Conservation (phyloP, 2,888 invertebrate genomes). For the Anarsia innoxiella region DNA sequence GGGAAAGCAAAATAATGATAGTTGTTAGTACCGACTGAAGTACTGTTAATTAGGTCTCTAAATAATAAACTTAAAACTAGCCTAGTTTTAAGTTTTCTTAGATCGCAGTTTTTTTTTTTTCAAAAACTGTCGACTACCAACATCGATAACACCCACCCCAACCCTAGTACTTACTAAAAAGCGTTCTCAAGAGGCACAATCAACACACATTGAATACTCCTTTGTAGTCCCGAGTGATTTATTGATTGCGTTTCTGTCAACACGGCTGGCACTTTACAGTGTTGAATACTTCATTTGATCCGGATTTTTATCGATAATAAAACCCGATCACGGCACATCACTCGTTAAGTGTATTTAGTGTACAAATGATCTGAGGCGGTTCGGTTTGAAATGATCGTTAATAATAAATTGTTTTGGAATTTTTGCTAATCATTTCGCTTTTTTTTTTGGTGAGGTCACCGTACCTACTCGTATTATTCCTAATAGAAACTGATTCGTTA, state of each 20-base stretch:
- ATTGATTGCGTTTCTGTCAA: constrained; percentile 75
- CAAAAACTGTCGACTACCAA: not conserved
- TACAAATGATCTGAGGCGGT: constrained; percentile 58
- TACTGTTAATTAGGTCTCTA: no score
- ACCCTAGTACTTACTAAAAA: constrained; percentile 57
- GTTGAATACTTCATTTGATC: constrained; percentile 75
- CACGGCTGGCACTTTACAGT: constrained; percentile 60
- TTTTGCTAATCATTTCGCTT: constrained; percentile 11
- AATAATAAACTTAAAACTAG: no score
- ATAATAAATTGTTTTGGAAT: constrained; percentile 19
- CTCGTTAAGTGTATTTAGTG: constrained; percentile 68
- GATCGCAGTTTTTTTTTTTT: no score
- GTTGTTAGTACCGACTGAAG: no score
- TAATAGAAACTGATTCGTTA: no score
- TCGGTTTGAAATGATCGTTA: constrained; percentile 27
- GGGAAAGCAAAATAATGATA: no score
- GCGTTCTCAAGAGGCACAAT: constrained; percentile 70
- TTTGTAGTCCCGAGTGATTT: constrained; percentile 70
- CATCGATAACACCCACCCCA: constrained; percentile 20
- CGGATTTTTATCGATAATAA: constrained; percentile 73
- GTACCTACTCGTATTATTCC: no score
- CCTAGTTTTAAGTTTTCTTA: no score
- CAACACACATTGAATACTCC: constrained; percentile 72
- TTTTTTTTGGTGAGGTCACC: no score
- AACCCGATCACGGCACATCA: constrained; percentile 62